phyloP scores from a whole-genome alignment of 2,888 invertebrate species.

The Perizoma affinitatum region DNA sequence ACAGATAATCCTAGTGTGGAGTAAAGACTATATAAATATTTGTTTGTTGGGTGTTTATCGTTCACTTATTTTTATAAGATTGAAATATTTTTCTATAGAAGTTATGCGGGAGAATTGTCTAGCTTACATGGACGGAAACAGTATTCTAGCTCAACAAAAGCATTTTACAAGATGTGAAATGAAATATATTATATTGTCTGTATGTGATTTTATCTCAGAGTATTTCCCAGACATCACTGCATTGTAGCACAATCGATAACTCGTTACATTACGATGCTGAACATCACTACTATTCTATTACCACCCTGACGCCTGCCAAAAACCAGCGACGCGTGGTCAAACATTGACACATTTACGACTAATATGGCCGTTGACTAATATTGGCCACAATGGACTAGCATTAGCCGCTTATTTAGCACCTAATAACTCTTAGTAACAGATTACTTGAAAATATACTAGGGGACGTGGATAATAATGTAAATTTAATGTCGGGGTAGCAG shows the following conservation, averaged over 20 bases:
- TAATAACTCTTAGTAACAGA: conserved; percentile 25
- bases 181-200: no score
- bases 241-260: background rate
- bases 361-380: conserved; percentile 16
- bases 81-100: no score
- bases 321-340: conserved; percentile 19
- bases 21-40: no score
- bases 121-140: no score
- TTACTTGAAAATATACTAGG: conserved; percentile 8
- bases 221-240: background rate
- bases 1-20: no score
- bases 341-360: conserved; percentile 19
- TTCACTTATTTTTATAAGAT: no score
- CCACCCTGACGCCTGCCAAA: conserved; percentile 19
- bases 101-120: no score
- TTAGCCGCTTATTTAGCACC: conserved; percentile 24
- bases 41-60: no score
- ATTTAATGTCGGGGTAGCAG: background rate
- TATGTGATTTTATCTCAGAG: background rate
- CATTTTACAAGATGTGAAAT: no score
- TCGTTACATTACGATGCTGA: background rate
- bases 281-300: conserved; percentile 4
- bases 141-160: no score
- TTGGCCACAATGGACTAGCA: conserved; percentile 16
- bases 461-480: background rate